Conservation (phyloP, 1,140 invertebrate species). For the Panulirus ornatus region DNA sequence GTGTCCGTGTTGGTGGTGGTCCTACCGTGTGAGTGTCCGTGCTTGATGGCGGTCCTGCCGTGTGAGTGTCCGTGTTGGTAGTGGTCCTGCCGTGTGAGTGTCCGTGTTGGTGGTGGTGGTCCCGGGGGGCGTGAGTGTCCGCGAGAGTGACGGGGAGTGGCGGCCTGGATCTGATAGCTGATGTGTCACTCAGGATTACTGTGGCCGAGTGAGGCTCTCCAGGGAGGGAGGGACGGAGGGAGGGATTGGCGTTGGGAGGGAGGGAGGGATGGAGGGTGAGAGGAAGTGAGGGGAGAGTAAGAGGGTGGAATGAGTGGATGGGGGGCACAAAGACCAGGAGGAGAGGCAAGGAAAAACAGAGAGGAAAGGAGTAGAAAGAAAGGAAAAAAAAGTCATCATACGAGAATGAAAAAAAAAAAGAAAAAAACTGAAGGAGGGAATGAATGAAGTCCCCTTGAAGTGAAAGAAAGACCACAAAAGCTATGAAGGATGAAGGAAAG, state of each 20-base stretch:
- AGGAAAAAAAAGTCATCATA: background rate
- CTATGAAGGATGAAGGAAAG: conserved; percentile 1
- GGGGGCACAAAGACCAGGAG: background rate
- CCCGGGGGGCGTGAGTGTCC: too few species aligned
- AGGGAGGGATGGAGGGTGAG: conserved; percentile 1
- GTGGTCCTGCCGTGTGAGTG: background rate
- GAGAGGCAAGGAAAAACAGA: background rate
- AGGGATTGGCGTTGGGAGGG: background rate
- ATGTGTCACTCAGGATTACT: conserved; percentile 53
- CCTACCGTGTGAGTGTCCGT: too few species aligned
- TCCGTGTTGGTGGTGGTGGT: conserved; percentile 1
- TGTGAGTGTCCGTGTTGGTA: conserved; percentile 17
- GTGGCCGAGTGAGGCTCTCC: background rate
- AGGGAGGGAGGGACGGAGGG: conserved; percentile 23
- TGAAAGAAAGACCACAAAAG: too few species aligned
- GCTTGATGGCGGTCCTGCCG: too few species aligned
- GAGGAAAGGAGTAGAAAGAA: background rate
- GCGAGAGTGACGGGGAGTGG: conserved; percentile 5
- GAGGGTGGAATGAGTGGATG: background rate
- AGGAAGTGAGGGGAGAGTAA: conserved; percentile 2
- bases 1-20: too few species aligned
- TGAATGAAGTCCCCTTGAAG: too few species aligned
- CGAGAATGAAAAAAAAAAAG: too few species aligned
- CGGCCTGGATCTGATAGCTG: conserved; percentile 51
- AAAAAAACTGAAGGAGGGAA: conserved; percentile 29